These are phyloP conservation scores for Alouatta palliata DNA, from an alignment of 2,113 vertebrate genomes.

Conservation along the genomic window DNA sequence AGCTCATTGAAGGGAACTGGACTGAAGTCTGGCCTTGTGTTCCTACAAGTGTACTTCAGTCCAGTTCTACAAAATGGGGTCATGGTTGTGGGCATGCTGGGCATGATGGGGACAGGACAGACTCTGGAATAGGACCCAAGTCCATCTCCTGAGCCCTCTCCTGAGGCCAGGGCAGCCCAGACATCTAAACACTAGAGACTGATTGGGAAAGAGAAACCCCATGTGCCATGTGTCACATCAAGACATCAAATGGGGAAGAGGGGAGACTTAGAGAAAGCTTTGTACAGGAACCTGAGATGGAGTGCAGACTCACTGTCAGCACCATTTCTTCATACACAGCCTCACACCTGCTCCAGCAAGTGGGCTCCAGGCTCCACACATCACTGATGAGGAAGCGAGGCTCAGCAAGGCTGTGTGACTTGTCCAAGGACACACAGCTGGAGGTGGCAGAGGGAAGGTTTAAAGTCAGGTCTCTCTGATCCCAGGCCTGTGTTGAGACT, in stretches of 20 bases:
- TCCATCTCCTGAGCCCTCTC: neutral
- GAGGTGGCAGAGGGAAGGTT: neutral
- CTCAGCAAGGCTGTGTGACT: neutral
- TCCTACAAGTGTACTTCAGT: neutral
- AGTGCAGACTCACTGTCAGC: accelerated
- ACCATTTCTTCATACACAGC: accelerated
- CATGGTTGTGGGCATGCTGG: neutral
- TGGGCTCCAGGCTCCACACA: accelerated
- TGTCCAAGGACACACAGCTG: neutral
- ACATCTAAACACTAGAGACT: neutral
- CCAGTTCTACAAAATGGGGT: no score
- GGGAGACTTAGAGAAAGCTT: neutral
- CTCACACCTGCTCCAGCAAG: accelerated
- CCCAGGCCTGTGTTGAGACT: neutral
- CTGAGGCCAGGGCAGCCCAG: no score
- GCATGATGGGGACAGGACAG: accelerated
- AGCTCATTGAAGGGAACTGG: neutral
- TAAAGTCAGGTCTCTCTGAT: neutral
- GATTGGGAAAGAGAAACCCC: neutral
- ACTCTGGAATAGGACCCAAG: neutral
- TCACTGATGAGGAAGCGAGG: neutral
- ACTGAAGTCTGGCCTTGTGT: neutral
- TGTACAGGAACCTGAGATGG: neutral
- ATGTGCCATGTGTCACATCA: neutral
- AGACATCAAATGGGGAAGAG: neutral